Evolutionary conservation across 2,113 vertebrate species (phyloP).

Genomic region (Sterna hirundo): DNA sequence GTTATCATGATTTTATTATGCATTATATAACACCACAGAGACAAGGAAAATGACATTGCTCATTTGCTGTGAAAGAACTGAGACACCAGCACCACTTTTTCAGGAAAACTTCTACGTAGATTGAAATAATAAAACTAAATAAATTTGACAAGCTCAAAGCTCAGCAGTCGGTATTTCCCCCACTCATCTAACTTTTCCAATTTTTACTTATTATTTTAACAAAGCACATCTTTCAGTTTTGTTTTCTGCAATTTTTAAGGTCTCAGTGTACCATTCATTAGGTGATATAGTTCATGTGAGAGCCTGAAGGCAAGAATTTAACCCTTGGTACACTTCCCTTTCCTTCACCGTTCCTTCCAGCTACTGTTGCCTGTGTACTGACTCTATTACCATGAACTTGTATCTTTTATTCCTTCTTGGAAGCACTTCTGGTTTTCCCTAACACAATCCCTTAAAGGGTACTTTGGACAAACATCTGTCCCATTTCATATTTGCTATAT

Average conservation of each 20-base stretch:
- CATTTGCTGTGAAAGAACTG: neutral
- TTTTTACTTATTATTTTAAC: neutral
- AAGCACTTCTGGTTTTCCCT: neutral
- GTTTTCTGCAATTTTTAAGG: neutral
- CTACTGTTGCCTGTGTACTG: neutral
- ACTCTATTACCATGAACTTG: neutral
- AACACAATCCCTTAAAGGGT: neutral
- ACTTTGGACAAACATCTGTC: neutral
- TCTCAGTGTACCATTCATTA: neutral
- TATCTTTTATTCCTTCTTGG: neutral
- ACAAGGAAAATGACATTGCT: neutral
- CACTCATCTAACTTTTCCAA: neutral
- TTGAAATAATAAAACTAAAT: neutral
- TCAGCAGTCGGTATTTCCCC: neutral
- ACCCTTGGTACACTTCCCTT: neutral
- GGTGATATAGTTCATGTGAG: neutral
- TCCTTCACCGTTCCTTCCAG: neutral
- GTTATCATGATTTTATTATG: neutral
- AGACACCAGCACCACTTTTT: accelerated
- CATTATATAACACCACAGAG: neutral
- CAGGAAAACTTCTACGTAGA: neutral
- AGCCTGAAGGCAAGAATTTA: neutral
- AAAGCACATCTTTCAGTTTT: neutral
- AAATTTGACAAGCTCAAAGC: neutral
- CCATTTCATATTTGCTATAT: neutral